Conservation (phyloP, 2,797 vertebrate genomes). For the Astyanax mexicanus region DNA sequence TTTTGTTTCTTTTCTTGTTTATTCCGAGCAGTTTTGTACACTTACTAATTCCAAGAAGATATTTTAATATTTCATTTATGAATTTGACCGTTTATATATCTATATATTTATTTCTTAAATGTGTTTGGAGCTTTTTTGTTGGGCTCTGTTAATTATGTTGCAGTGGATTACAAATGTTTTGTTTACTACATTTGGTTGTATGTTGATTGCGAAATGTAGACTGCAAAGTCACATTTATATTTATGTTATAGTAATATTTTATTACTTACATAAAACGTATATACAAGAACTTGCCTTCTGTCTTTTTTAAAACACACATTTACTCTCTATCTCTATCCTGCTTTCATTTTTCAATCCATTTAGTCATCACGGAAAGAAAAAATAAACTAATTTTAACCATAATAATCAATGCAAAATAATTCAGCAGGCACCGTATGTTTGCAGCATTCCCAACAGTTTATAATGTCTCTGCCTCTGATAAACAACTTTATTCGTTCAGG, state of each 20-base stretch:
- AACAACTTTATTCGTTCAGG: background rate
- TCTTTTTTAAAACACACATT: slow-evolving; percentile 83
- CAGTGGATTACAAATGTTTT: slow-evolving; percentile 80
- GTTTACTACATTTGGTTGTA: slow-evolving; percentile 87
- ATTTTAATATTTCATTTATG: slow-evolving; percentile 97
- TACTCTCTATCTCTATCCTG: background rate
- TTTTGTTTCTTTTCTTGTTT: slow-evolving; percentile 81
- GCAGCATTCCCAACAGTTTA: background rate
- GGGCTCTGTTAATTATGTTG: slow-evolving; percentile 86
- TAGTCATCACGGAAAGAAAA: background rate
- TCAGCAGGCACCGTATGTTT: background rate
- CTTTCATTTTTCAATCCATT: background rate
- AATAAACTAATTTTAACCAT: slow-evolving; percentile 9
- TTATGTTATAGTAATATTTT: slow-evolving; percentile 99
- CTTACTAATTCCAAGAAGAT: slow-evolving; percentile 94
- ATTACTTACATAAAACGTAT: slow-evolving; percentile 99
- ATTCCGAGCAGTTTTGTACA: slow-evolving; percentile 94
- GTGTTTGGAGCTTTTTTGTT: slow-evolving; percentile 88
- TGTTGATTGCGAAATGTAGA: slow-evolving; percentile 96
- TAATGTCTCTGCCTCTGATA: background rate
- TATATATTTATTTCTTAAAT: slow-evolving; percentile 97
- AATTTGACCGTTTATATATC: slow-evolving; percentile 93
- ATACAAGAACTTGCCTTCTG: slow-evolving; percentile 94
- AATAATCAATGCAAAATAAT: background rate
- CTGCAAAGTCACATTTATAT: slow-evolving; percentile 98